These are phyloP conservation scores for Vespertilio murinus DNA, from an alignment of 2,797 vertebrate species.

Conservation along the genomic window DNA sequence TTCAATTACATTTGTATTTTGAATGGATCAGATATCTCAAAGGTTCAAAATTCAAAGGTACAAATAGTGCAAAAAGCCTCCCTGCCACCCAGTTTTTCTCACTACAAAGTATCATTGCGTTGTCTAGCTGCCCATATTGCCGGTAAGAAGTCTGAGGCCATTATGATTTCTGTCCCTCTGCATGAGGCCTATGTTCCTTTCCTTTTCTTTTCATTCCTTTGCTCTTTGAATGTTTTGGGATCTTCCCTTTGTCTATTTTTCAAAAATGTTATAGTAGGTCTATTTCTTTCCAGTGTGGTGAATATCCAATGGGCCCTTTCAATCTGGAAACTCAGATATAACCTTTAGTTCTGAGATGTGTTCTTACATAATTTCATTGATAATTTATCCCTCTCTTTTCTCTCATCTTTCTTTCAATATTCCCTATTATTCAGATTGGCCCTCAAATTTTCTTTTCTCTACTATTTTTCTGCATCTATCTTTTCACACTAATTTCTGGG, in stretches of 20 bases:
- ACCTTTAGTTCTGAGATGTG: not conserved
- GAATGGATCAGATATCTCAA: not conserved
- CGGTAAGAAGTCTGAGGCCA: not conserved
- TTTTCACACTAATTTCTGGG: not conserved
- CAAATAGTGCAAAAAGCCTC: not conserved
- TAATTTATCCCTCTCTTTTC: not conserved
- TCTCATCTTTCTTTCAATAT: not conserved
- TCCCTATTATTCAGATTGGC: not conserved
- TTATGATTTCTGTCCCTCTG: not conserved
- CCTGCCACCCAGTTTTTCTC: not conserved
- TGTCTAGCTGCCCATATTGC: not conserved
- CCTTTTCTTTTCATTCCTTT: not conserved
- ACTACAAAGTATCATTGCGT: not conserved
- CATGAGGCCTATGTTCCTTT: not conserved
- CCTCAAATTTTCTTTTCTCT: slow-evolving; percentile 30
- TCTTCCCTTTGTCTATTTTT: not conserved
- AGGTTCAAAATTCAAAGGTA: slow-evolving; percentile 4
- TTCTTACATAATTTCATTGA: not conserved
- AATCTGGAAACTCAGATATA: not conserved
- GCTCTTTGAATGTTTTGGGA: not conserved
- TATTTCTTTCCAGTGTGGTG: not conserved
- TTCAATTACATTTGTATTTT: slow-evolving; percentile 41
- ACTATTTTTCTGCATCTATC: not conserved
- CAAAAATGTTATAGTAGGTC: not conserved
- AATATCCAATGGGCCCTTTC: not conserved